Evolutionary conservation across 2,888 invertebrate genomes (phyloP), one percentile per base, ranked within the genome.

Genomic region (Tetragonisca angustula): DNA sequence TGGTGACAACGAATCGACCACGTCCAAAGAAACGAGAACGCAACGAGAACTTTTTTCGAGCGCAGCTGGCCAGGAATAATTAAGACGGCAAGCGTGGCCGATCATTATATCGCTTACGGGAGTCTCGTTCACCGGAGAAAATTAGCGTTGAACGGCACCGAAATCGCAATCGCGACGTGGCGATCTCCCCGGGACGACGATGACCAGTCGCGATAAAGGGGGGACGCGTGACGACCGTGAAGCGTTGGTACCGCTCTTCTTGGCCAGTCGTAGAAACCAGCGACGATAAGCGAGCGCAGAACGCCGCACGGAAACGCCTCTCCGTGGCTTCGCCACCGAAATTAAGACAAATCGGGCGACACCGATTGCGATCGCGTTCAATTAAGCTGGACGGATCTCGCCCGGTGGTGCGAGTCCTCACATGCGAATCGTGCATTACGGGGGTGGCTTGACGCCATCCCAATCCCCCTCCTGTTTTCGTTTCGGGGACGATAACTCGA

Each of bases 271-370:
- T 76, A 68, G 32, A 24, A 64, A 75, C 27, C 50, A 15, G 64
- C 36, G 62, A 50, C 82, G 90, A 87, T 87, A 86, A 86, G 85
- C 36, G n/a, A 56, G 56, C 17, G 72, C 27, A 32, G 73, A 74
- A 65, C 65, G 54, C 50, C 50, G n/a, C 27, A 67, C 73, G 36
- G 68, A 24, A 27, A 43, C 43, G 59, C 21, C 64, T 56, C 49
- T 32, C 15, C 32, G 19, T 64, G 62, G 49, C 43, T 76, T 75
- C 72, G 84, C 81, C 72, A 88, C 87, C 90, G 89, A 92, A 93
- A 93, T 93, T 92, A 93, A 93, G 92, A 93, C 92, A 91, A 93
- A 93, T 94, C 92, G 91, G 74, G 79, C 83, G 19, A 21, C 80
- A n/a, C 65, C 83, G 94, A 94, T 93, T 91, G 89, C 88, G 90